Conservation (phyloP, 2,888 invertebrate genomes). For the Aporophyla lueneburgensis region DNA sequence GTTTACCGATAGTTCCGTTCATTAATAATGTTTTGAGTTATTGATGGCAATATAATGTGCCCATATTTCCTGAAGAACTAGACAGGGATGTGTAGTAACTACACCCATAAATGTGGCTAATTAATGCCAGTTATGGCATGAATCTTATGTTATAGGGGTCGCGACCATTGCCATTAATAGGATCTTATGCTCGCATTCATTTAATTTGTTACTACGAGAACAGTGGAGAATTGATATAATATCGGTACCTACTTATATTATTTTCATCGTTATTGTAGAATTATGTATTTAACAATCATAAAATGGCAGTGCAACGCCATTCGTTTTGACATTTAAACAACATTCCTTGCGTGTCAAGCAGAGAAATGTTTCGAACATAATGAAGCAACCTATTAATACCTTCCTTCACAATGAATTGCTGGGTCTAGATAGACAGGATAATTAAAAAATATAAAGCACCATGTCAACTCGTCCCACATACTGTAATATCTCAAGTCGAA, state of each 20-base stretch:
- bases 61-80: neutral
- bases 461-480: no score
- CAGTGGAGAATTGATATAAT: neutral
- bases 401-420: no score
- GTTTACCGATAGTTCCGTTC: slow-evolving; percentile 2
- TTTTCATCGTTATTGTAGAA: neutral
- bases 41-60: neutral
- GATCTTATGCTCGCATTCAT: neutral
- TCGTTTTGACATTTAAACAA: neutral
- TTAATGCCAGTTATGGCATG: neutral
- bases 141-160: neutral
- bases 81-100: neutral
- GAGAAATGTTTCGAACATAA: neutral
- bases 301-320: no score
- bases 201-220: neutral
- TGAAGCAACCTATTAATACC: neutral
- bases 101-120: neutral
- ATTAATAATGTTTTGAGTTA: slow-evolving; percentile 14
- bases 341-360: neutral
- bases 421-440: neutral
- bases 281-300: neutral
- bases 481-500: no score
- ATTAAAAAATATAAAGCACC: neutral
- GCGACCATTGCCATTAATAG: no score
- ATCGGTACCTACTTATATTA: no score